Conservation (phyloP, 2,888 invertebrate species). For the Rhagonycha fulva region DNA sequence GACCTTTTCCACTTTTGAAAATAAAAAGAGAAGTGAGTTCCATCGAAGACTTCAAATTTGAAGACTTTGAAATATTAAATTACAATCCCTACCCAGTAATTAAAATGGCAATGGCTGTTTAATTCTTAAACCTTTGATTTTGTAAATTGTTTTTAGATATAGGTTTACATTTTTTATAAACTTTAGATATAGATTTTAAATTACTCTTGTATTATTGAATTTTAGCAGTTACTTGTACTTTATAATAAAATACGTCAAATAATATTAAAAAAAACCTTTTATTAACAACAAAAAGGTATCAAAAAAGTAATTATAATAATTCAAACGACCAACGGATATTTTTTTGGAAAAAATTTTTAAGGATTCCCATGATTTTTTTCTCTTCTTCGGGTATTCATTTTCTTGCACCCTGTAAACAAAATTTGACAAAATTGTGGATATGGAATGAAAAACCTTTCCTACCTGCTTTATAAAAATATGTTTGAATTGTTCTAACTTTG, state of each 20-base stretch:
- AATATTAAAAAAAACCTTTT: no score
- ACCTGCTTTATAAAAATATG: slow-evolving; percentile 30
- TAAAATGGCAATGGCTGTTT: slow-evolving; percentile 91
- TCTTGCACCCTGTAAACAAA: not conserved
- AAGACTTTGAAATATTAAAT: slow-evolving; percentile 83
- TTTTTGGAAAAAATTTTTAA: no score
- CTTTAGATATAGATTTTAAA: no score
- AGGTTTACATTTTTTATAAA: not conserved
- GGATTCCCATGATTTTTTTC: no score
- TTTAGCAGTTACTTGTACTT: no score
- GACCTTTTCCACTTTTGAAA: slow-evolving; percentile 78
- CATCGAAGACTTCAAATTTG: slow-evolving; percentile 84
- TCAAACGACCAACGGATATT: no score
- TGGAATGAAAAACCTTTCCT: not conserved
- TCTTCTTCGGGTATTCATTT: not conserved
- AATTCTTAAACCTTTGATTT: slow-evolving; percentile 37
- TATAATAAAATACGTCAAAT: no score
- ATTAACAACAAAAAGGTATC: no score
- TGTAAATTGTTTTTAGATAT: not conserved
- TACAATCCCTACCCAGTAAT: slow-evolving; percentile 91
- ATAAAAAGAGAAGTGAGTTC: slow-evolving; percentile 72
- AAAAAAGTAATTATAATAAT: no score
- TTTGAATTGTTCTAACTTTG: slow-evolving; percentile 60
- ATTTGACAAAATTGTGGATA: not conserved
- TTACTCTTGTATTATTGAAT: no score